Evolutionary conservation across 2,888 invertebrate species (phyloP).

Genomic region (Omphaloscelis lunosa): DNA sequence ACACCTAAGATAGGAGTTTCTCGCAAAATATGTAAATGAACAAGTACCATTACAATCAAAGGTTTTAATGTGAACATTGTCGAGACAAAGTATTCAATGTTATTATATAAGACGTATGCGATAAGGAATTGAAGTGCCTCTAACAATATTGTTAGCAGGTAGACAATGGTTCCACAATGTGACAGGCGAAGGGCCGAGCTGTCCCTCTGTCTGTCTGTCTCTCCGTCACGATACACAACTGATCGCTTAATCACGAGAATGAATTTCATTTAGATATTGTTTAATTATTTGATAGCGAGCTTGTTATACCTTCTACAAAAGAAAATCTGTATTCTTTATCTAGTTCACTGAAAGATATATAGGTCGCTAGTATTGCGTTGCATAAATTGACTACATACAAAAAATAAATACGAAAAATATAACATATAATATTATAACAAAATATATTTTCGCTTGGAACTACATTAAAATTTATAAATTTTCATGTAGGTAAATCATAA

Average conservation of each 20-base stretch:
- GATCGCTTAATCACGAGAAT: slow-evolving; percentile 82
- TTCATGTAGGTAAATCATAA: slow-evolving; percentile 33
- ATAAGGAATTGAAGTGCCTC: slow-evolving; percentile 57
- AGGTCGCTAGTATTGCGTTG: not conserved
- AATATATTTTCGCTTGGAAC: slow-evolving; percentile 17
- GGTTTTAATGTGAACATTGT: slow-evolving; percentile 32
- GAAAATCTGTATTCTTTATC: slow-evolving; percentile 21
- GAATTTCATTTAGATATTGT: slow-evolving; percentile 60
- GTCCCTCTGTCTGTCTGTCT: slow-evolving; percentile 74
- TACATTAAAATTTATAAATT: slow-evolving; percentile 50
- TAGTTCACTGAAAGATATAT: slow-evolving; percentile 6
- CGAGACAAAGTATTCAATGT: slow-evolving; percentile 44
- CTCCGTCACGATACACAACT: slow-evolving; percentile 75
- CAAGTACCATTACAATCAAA: slow-evolving; percentile 21
- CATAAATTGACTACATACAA: slow-evolving; percentile 18
- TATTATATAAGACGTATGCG: slow-evolving; percentile 48
- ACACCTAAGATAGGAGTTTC: slow-evolving; percentile 44
- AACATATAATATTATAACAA: not conserved
- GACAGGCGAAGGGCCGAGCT: slow-evolving; percentile 69
- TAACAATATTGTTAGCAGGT: slow-evolving; percentile 61
- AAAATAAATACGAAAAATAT: slow-evolving; percentile 20
- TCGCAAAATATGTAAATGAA: slow-evolving; percentile 47
- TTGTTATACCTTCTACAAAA: slow-evolving; percentile 18
- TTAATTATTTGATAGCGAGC: slow-evolving; percentile 53
- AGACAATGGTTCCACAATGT: slow-evolving; percentile 63